Percentiles rank a stretch among this genome's conserved stretches.
These are phyloP conservation scores for Molorchus minor DNA, from an alignment of 2,888 invertebrate species.

Conservation along the genomic window DNA sequence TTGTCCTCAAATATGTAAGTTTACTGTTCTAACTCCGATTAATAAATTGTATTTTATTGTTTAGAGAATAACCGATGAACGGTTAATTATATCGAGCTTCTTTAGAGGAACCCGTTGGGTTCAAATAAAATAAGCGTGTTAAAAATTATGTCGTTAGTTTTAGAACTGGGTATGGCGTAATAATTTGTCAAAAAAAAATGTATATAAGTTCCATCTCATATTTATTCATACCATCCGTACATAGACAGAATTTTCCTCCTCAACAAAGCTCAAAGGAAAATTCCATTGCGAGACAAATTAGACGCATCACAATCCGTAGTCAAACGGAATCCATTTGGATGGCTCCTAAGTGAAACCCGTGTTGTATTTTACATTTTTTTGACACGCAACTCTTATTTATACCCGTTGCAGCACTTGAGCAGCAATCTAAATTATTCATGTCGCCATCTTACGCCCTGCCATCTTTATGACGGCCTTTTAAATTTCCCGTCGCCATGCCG, in stretches of 20 bases:
- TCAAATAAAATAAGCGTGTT: too few species aligned
- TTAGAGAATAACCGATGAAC: too few species aligned
- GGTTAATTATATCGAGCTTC: too few species aligned
- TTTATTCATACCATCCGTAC: background rate
- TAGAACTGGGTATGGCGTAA: too few species aligned
- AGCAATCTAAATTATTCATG: conserved; percentile 28
- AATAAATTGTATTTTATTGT: too few species aligned
- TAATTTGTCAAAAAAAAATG: too few species aligned
- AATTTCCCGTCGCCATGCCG: conserved; percentile 18
- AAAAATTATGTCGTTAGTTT: too few species aligned
- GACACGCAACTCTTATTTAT: conserved; percentile 26
- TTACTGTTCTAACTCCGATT: too few species aligned
- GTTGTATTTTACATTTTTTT: conserved; percentile 23
- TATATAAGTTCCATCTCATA: too few species aligned
- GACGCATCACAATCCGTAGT: conserved; percentile 20
- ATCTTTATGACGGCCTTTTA: conserved; percentile 24
- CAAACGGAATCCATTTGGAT: conserved; percentile 25
- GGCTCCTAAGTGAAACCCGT: conserved; percentile 11
- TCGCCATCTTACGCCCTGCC: conserved; percentile 24
- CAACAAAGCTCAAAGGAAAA: background rate
- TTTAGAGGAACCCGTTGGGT: too few species aligned
- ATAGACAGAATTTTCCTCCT: background rate
- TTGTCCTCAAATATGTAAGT: too few species aligned
- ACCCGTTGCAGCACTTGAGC: conserved; percentile 27
- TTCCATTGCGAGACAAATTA: conserved; percentile 21